Evolutionary conservation across 2,888 invertebrate genomes (phyloP).

Genomic region (Caenorhabditis plicata): DNA sequence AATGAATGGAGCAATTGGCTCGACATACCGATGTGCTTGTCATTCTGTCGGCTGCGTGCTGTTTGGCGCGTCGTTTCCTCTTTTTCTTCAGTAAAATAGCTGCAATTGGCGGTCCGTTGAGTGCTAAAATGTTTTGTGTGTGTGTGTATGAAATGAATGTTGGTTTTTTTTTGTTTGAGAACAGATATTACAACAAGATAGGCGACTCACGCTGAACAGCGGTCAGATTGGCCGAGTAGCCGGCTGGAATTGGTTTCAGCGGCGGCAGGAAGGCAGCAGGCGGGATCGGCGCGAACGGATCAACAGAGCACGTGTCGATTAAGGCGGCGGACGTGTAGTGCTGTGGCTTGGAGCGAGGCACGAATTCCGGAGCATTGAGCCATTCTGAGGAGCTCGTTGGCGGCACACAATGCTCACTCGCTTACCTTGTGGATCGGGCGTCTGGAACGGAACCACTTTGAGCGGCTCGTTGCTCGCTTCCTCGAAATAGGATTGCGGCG

Average conservation of each 20-base stretch:
- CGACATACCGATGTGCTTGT: too few species aligned
- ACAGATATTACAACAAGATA: neutral
- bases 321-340: conserved; percentile 21
- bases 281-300: neutral
- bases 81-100: conserved; percentile 58
- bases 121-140: conserved; percentile 26
- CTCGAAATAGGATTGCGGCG: conserved; percentile 52
- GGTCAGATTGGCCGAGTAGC: conserved; percentile 56
- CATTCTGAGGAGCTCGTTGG: conserved; percentile 38
- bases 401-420: neutral
- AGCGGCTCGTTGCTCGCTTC: conserved; percentile 13
- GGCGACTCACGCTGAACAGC: conserved; percentile 48
- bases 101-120: conserved; percentile 55
- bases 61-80: conserved; percentile 47
- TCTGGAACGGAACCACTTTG: conserved; percentile 40
- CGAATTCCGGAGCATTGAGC: conserved; percentile 53
- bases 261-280: neutral
- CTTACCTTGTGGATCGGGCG: conserved; percentile 39
- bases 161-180: too few species aligned
- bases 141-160: conserved; percentile 2
- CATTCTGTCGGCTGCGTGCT: conserved; percentile 43
- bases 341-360: conserved; percentile 42
- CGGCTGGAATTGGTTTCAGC: conserved; percentile 35
- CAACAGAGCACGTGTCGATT: neutral
- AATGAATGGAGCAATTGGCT: too few species aligned